Percentiles rank a stretch among this genome's conserved stretches.
These are phyloP conservation scores for Seriola quinqueradiata DNA, from an alignment of 2,113 vertebrate species.

Conservation along the genomic window DNA sequence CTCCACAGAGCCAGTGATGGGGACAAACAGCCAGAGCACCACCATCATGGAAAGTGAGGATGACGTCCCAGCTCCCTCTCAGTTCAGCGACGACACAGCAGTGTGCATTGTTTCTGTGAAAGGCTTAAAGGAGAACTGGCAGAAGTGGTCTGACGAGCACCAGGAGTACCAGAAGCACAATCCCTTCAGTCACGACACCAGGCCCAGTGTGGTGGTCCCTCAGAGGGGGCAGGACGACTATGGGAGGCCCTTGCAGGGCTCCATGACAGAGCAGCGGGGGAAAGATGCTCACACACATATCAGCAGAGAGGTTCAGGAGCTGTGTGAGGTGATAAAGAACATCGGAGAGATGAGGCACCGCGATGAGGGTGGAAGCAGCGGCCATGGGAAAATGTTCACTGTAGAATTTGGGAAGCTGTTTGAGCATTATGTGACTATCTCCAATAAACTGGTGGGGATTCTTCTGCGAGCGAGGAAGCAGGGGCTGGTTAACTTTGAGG, in stretches of 20 bases:
- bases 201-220: constrained; percentile 36
- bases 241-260: constrained; percentile 89
- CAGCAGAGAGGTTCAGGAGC: constrained; percentile 87
- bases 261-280: constrained; percentile 88
- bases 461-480: constrained; percentile 91
- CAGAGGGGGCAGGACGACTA: constrained; percentile 79
- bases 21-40: constrained; percentile 33
- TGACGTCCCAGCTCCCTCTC: constrained; percentile 20
- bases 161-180: constrained; percentile 89
- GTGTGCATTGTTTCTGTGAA: constrained; percentile 78
- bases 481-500: constrained; percentile 89
- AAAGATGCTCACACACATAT: constrained; percentile 88
- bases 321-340: constrained; percentile 86
- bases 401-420: constrained; percentile 90
- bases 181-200: constrained; percentile 86
- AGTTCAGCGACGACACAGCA: constrained; percentile 27
- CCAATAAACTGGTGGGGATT: constrained; percentile 92
- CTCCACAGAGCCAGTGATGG: constrained; percentile 13
- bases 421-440: constrained; percentile 91
- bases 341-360: constrained; percentile 76
- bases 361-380: constrained; percentile 60
- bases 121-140: constrained; percentile 88
- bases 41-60: constrained; percentile 59
- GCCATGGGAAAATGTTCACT: constrained; percentile 42
- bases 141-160: constrained; percentile 89